Percentiles rank a stretch among this genome's conserved stretches.
These are phyloP conservation scores for Helarctos malayanus DNA, from an alignment of 2,797 vertebrate genomes.

Conservation along the genomic window DNA sequence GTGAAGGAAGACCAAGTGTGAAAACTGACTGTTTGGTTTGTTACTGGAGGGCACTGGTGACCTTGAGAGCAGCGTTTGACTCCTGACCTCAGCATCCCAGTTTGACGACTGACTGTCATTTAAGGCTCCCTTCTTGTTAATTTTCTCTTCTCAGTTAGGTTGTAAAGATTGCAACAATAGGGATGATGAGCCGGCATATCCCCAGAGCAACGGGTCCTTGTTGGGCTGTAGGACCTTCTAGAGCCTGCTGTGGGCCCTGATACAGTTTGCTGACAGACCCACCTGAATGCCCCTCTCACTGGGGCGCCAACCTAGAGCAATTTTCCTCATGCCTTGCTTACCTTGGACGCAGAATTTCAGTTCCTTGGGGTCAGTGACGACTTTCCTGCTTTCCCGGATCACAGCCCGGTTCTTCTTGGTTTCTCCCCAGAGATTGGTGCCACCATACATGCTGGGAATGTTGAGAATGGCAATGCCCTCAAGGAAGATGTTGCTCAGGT, in stretches of 20 bases:
- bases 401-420: constrained; percentile 95
- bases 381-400: constrained; percentile 95
- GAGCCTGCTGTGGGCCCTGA: not conserved
- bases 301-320: not conserved
- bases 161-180: not conserved
- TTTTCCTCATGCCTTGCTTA: constrained; percentile 85
- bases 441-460: constrained; percentile 98
- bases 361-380: constrained; percentile 95
- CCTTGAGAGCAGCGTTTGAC: not conserved
- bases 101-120: not conserved
- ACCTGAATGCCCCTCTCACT: not conserved
- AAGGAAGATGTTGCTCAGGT: constrained; percentile 95
- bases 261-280: not conserved
- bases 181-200: not conserved
- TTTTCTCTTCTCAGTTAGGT: constrained; percentile 40
- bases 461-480: constrained; percentile 97
- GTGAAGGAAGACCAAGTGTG: not conserved
- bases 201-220: not conserved
- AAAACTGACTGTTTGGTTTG: not conserved
- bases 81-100: not conserved
- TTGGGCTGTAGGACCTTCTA: not conserved
- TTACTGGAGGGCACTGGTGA: not conserved
- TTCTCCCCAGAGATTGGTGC: constrained; percentile 98
- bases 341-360: constrained; percentile 97
- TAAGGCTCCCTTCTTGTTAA: not conserved